Conservation (phyloP, 2,113 vertebrate genomes). For the Symphodus melops region DNA sequence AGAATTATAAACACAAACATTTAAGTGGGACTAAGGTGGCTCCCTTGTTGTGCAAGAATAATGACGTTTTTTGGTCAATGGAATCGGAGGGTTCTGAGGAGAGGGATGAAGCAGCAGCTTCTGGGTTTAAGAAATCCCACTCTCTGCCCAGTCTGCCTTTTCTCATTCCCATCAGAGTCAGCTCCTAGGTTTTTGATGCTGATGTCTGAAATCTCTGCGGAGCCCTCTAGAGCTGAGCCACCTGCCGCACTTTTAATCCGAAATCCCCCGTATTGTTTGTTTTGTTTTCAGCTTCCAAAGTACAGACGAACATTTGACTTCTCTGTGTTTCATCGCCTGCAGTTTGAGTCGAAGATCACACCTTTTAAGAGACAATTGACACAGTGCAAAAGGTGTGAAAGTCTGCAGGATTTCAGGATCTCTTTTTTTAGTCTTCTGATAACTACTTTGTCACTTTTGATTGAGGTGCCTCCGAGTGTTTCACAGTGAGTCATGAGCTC, state of each 20-base stretch:
- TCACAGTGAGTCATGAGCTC: neutral
- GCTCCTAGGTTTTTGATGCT: too few species aligned
- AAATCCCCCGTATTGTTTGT: constrained; percentile 1
- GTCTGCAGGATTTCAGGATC: too few species aligned
- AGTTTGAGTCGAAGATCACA: neutral
- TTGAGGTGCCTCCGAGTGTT: neutral
- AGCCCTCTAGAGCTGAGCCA: constrained; percentile 17
- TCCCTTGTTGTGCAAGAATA: too few species aligned
- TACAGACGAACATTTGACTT: neutral
- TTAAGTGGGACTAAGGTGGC: too few species aligned
- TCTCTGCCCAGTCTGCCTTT: too few species aligned
- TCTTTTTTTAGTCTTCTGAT: neutral
- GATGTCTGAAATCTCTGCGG: neutral
- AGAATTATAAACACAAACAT: too few species aligned
- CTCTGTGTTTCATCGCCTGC: neutral
- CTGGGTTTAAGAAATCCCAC: too few species aligned
- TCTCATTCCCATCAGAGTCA: too few species aligned
- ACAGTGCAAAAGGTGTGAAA: neutral
- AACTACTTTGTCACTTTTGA: neutral
- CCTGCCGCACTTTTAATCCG: constrained; percentile 27
- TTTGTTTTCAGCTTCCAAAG: constrained; percentile 2
- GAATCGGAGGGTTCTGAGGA: too few species aligned
- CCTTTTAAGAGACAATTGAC: neutral
- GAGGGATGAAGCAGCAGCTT: too few species aligned
- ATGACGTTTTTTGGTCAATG: too few species aligned